Base-by-base conservation (phyloP, 1,140 invertebrate genomes). In the Calliopsis andreniformis region DNA sequence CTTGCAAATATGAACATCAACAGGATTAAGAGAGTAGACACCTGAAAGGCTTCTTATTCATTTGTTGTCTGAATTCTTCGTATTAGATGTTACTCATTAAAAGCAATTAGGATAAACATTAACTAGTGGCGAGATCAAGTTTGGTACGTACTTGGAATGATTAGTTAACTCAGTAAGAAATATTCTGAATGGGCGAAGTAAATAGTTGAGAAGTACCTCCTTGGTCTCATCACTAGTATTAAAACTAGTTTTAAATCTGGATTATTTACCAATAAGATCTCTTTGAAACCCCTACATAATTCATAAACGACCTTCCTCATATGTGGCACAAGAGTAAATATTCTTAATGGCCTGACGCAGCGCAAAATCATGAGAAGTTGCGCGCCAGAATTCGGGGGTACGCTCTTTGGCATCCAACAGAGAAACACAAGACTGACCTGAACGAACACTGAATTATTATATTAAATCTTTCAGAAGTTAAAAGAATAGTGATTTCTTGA, bases 231-330 rank as follows among this genome's bases (percentile, higher is more conserved):
- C 20, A n/a, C 14, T 45, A 28, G 6, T 35, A 28, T 6, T 25
- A 12, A 35, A 20, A 62, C 1, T 63, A 23, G 4, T 23, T 32
- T 30, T 51, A 62, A 62, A 43, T 49, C 0, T 5, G 2, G 35
- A 45, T 16, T 16, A 69, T 69, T 92, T 92, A 98, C 98, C 88
- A 99, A 93, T 28, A 99, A 90, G 84, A 99, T 99, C 93, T 99
- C 99, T 92, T 99, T 99, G 92, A 99, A 99, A n/a, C 99, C 99
- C 79, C 98, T 94, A 87, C 98, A 99, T 35, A 99, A 93, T 90
- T 99, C 99, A 90, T 98, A 99, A 30, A 99, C 99, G 28, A 99
- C 99, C 93, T 99, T 98, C 79, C 98, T 94, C 98, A 99, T 99
- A 89, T 99, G 99, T 68, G 99, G 99, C 18, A 99, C 98, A 42